Base-by-base conservation (phyloP, 92 coral and sea anemone genomes). In the Porites rus region DNA sequence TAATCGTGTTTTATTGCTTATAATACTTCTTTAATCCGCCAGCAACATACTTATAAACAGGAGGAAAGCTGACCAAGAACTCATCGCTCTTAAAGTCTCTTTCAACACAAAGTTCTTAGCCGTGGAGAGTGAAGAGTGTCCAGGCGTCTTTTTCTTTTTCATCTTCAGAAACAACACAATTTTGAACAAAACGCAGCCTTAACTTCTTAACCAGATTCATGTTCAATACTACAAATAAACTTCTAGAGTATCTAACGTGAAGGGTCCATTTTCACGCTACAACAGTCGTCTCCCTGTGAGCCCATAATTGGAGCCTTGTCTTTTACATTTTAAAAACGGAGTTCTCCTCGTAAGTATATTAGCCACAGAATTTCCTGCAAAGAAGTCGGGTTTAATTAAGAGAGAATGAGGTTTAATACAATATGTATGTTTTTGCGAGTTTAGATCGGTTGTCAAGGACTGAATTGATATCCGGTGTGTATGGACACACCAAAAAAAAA, bases 241-340 rank as follows among this genome's bases (percentile, higher is more conserved):
- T 38, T 38, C 46, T 38, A 4, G 46, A 4, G 46, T 38, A 38
- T 38, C 46, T 38, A 38, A 38, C 46, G 11, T 56, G 61, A 10
- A 56, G 11, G 17, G 61, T 56, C 16, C 16, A 56, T 56, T 56
- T 56, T 56, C 61, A 56, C 61, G 61, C 8, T 56, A 4, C 61
- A 14, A 56, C 4, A 14, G 61, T 14, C 46, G 46, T 38, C 46
- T 24, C 11, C 16, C 50, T 43, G 8, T 8, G 1, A 19, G 19
- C 77, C n/a, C 43, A 4, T n/a, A 72, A 16, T n/a, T n/a, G 21
- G 16, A 63, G 21, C 25, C 24, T 69, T 81, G 85, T 31, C 54
- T 69, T 43, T 82, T 71, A 54, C 50, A 9, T 73, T 74, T 43
- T 10, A 73, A 59, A 51, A 58, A 38, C 50, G 20, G 65, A 7